phyloP scores from a whole-genome alignment of 35 echinoderm and acorn worm genomes.

The Apostichopus californicus region DNA sequence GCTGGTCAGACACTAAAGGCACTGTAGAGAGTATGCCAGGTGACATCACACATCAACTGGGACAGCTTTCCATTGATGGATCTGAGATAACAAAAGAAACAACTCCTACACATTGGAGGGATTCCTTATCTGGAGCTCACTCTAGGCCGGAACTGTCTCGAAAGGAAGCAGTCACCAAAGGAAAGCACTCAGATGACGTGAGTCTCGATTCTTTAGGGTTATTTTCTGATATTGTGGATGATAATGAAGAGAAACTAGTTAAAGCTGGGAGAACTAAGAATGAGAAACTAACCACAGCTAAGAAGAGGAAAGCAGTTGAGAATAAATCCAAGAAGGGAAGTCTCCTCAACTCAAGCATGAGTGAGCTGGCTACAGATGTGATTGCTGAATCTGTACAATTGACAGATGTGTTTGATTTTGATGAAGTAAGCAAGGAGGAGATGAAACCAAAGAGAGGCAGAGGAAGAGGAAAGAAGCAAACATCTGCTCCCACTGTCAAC shows the following conservation, averaged over 20 bases:
- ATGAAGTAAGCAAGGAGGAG: neutral
- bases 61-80: conserved; percentile 13
- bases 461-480: conserved; percentile 43
- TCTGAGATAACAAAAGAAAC: neutral
- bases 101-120: conserved; percentile 12
- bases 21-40: neutral
- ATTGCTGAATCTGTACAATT: neutral
- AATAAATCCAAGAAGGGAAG: conserved; percentile 51
- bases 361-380: neutral
- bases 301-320: conserved; percentile 38
- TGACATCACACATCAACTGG: conserved; percentile 33
- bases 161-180: conserved; percentile 5
- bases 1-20: neutral
- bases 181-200: neutral
- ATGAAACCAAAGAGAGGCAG: conserved; percentile 54
- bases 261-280: conserved; percentile 25
- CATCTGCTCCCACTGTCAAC: conserved; percentile 4
- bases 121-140: neutral
- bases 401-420: conserved; percentile 39
- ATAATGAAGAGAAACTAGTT: neutral
- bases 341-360: neutral
- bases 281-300: conserved; percentile 18
- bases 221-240: conserved; percentile 23
- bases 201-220: conserved; percentile 21
- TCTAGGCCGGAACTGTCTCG: conserved; percentile 29